Conservation (phyloP, 1,140 invertebrate species). For the Polypedilum vanderplanki region DNA sequence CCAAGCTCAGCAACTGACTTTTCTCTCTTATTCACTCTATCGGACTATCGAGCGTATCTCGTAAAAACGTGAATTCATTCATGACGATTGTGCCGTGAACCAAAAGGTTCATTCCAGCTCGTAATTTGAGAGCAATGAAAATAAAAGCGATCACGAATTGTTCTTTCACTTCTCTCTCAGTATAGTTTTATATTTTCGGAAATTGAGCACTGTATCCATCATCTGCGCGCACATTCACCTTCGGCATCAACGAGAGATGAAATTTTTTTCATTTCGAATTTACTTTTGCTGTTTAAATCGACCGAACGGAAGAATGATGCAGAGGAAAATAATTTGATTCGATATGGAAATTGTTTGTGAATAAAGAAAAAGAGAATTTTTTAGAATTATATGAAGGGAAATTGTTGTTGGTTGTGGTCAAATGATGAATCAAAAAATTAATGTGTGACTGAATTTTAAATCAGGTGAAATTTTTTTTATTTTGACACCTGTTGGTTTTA, state of each 20-base stretch:
- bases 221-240: constrained; percentile 1
- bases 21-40: too few species aligned
- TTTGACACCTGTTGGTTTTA: too few species aligned
- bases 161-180: neutral
- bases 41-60: neutral
- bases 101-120: neutral
- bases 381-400: too few species aligned
- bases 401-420: too few species aligned
- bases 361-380: too few species aligned
- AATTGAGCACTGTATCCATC: neutral
- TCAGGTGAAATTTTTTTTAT: too few species aligned
- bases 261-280: neutral
- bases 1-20: too few species aligned
- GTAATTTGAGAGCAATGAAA: constrained; percentile 11
- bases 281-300: constrained; percentile 26
- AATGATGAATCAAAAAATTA: too few species aligned
- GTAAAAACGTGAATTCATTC: constrained; percentile 18
- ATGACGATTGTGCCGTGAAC: neutral
- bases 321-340: neutral
- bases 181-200: neutral
- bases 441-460: too few species aligned
- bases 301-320: constrained; percentile 9
- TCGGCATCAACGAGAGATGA: constrained; percentile 9
- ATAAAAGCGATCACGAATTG: constrained; percentile 4
- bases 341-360: too few species aligned